phyloP scores from a whole-genome alignment of 2,113 vertebrate genomes.

The Myodes glareolus region DNA sequence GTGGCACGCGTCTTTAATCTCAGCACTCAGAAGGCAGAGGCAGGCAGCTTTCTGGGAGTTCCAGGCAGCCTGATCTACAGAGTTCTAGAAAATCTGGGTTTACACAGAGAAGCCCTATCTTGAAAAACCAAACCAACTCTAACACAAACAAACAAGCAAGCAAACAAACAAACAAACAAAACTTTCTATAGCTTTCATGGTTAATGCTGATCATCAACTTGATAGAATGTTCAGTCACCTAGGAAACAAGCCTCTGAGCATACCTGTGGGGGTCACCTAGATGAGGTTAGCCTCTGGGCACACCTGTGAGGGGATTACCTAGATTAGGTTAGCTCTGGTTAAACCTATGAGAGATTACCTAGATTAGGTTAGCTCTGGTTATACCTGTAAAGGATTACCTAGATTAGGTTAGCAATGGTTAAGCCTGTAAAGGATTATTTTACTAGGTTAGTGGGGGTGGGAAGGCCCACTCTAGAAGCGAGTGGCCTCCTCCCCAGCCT shows the following conservation, averaged over 20 bases:
- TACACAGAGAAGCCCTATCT: background rate
- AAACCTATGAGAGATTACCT: no score
- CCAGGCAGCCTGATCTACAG: background rate
- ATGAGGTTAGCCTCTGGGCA: background rate
- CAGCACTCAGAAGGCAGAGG: background rate
- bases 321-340: background rate
- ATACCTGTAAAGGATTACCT: background rate
- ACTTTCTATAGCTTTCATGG: background rate
- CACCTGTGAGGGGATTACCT: background rate
- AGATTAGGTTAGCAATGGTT: background rate
- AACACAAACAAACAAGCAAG: background rate
- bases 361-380: no score
- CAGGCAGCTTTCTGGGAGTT: background rate
- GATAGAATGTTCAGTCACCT: background rate
- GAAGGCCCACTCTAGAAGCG: no score
- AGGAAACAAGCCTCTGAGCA: background rate
- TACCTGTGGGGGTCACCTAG: background rate
- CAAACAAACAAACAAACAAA: background rate
- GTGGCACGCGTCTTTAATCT: background rate
- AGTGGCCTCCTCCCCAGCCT: no score
- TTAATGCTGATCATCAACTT: background rate
- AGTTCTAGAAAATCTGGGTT: background rate
- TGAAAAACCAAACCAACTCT: background rate
- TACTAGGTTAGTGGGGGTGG: background rate
- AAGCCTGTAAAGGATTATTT: no score